Evolutionary conservation across 2,888 invertebrate genomes (phyloP).

Genomic region (Alloplasta piceator): DNA sequence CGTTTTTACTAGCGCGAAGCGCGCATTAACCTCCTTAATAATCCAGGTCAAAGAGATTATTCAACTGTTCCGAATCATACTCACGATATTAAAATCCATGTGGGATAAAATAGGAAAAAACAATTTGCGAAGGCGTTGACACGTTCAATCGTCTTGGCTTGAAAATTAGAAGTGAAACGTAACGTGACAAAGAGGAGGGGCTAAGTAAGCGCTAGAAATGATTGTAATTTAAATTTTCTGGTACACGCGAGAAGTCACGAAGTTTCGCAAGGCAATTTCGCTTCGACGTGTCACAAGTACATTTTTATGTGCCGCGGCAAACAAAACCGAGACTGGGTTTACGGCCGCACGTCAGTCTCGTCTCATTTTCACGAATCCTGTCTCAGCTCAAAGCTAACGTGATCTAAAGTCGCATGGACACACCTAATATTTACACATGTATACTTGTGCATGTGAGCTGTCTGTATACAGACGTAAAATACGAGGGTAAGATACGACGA

Average conservation of each 20-base stretch:
- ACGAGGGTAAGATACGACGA: constrained; percentile 2
- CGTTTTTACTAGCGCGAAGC: no score
- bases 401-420: constrained; percentile 39
- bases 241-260: neutral
- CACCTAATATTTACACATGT: constrained; percentile 16
- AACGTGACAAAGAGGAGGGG: no score
- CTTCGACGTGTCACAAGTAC: constrained; percentile 5
- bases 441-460: neutral
- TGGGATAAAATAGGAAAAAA: no score
- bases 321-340: neutral
- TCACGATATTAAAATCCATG: no score
- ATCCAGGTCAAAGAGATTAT: no score
- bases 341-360: constrained; percentile 5
- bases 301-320: constrained; percentile 7
- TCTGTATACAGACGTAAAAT: neutral
- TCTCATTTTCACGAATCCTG: constrained; percentile 26
- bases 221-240: no score
- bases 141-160: no score
- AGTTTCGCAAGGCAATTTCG: constrained; percentile 2
- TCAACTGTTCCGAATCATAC: no score
- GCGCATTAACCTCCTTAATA: no score
- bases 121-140: no score
- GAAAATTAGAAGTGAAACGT: no score
- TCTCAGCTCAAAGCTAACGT: neutral
- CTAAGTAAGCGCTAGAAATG: no score